Evolutionary conservation across 2,888 invertebrate genomes (phyloP).

Genomic region (Aphidoletes aphidimyza): DNA sequence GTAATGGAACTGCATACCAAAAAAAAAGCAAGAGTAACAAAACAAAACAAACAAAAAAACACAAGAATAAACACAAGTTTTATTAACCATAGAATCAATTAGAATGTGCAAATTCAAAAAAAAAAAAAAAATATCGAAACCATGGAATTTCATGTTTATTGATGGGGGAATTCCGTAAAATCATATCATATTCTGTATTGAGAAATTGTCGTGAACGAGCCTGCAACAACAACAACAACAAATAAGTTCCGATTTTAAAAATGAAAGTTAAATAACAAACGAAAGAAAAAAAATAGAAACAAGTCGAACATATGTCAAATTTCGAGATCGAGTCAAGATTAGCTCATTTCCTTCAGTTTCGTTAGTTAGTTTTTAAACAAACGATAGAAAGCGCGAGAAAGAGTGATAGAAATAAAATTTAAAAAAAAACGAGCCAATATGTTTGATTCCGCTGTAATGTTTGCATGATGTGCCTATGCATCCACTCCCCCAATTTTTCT

Average conservation of each 20-base stretch:
- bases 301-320: no score
- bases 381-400: background rate
- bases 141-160: background rate
- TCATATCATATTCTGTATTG: no score
- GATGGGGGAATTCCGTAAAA: background rate
- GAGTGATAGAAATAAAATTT: background rate
- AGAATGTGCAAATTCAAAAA: background rate
- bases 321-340: no score
- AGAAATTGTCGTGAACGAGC: no score
- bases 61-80: background rate
- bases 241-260: no score
- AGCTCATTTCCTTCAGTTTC: no score
- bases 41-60: background rate
- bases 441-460: background rate
- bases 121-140: no score
- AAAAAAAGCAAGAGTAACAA: background rate
- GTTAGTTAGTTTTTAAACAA: no score
- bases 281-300: no score
- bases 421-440: background rate
- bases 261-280: no score
- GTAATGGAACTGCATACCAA: background rate
- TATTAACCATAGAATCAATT: background rate
- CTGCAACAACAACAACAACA: no score
- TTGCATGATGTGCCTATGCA: conserved; percentile 44
- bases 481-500: no score